Conservation (phyloP, 2,888 invertebrate species). For the Chalcis sispes region DNA sequence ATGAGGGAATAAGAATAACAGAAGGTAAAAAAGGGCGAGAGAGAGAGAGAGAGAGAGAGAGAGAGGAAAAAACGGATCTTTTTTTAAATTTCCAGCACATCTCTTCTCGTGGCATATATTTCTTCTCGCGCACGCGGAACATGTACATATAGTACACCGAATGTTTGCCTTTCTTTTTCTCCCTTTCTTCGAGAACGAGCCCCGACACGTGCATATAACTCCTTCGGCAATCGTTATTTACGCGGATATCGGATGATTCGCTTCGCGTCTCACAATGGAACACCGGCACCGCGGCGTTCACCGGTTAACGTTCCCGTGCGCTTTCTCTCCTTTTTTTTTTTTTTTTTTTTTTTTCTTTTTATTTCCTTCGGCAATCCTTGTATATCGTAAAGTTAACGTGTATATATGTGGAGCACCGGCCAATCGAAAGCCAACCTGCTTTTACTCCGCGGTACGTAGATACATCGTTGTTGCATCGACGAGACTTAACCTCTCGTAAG, state of each 20-base stretch:
- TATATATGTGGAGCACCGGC: neutral
- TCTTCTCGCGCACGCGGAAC: neutral
- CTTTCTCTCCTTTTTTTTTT: constrained; percentile 27
- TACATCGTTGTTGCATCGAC: too few species aligned
- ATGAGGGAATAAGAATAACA: neutral
- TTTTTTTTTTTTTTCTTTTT: constrained; percentile 5
- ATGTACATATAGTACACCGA: neutral
- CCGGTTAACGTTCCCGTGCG: neutral
- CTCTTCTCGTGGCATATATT: neutral
- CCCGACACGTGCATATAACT: neutral
- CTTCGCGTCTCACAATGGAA: constrained; percentile 29
- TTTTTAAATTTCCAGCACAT: neutral
- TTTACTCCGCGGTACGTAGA: too few species aligned
- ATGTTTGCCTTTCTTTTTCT: constrained; percentile 27
- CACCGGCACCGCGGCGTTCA: neutral
- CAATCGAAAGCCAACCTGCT: too few species aligned
- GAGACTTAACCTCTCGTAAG: too few species aligned
- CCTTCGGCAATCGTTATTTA: constrained; percentile 26
- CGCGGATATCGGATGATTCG: constrained; percentile 40
- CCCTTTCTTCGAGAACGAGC: neutral
- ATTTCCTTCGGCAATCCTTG: neutral
- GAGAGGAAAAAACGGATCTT: constrained; percentile 1
- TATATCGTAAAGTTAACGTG: neutral
- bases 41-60: neutral
- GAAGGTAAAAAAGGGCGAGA: neutral